Evolutionary conservation across 2,113 vertebrate genomes (phyloP).

Genomic region (Bubo bubo): DNA sequence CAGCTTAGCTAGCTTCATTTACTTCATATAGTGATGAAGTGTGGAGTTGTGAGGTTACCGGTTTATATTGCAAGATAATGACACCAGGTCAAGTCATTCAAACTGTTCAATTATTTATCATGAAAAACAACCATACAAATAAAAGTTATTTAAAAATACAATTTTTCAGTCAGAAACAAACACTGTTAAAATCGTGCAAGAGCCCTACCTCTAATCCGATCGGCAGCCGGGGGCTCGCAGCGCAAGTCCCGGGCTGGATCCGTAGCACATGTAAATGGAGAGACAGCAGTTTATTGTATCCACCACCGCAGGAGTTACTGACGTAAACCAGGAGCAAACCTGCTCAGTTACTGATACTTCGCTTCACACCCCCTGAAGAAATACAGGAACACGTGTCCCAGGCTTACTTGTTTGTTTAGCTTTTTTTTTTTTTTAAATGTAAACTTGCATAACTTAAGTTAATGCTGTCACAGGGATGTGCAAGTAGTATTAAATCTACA

Average conservation of each 20-base stretch:
- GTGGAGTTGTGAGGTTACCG: slow-evolving; percentile 96
- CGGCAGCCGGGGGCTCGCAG: slow-evolving; percentile 33
- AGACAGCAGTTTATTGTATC: slow-evolving; percentile 15
- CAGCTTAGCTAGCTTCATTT: slow-evolving; percentile 99
- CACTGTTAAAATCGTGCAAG: slow-evolving; percentile 44
- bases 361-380: slow-evolving; percentile 29
- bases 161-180: slow-evolving; percentile 59
- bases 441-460: slow-evolving; percentile 16
- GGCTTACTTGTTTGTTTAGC: background rate
- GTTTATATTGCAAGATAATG: slow-evolving; percentile 89
- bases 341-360: background rate
- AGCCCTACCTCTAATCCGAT: slow-evolving; percentile 46
- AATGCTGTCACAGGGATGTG: slow-evolving; percentile 49
- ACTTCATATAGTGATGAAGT: slow-evolving; percentile 94
- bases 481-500: slow-evolving; percentile 40
- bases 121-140: slow-evolving; percentile 72
- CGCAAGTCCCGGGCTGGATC: slow-evolving; percentile 51
- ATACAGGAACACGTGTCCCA: slow-evolving; percentile 23
- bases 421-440: background rate
- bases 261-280: slow-evolving; percentile 49
- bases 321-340: background rate
- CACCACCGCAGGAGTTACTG: background rate
- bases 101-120: slow-evolving; percentile 84
- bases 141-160: slow-evolving; percentile 62
- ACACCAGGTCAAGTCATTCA: slow-evolving; percentile 84